A percentile compares a stretch with the other conserved stretches of the same genome.
These are phyloP conservation scores for Stratiolaelaps scimitus DNA, from an alignment of 1,140 invertebrate genomes.

Conservation along the genomic window DNA sequence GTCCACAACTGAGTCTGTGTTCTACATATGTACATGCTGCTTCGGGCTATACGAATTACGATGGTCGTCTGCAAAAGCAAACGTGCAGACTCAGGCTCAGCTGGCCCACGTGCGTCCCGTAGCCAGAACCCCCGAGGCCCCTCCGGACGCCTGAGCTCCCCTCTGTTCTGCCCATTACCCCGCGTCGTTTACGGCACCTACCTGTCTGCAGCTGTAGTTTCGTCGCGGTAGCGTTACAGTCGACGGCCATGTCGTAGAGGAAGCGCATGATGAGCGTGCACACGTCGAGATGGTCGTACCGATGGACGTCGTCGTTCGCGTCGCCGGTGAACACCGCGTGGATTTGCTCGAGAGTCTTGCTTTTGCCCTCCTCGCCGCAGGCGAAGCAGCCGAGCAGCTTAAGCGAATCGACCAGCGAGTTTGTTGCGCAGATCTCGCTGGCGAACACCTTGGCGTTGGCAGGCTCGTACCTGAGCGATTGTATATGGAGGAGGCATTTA, in stretches of 20 bases:
- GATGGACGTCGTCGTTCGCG: slow-evolving; percentile 26
- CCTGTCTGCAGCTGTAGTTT: slow-evolving; percentile 20
- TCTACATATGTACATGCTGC: too few relatives aligned
- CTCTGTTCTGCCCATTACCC: too few relatives aligned
- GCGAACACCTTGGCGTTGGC: slow-evolving; percentile 98
- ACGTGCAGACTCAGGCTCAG: too few relatives aligned
- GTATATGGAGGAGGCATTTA: too few relatives aligned
- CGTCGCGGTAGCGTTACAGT: slow-evolving; percentile 6
- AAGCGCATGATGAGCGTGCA: slow-evolving; percentile 56
- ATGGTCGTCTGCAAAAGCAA: too few relatives aligned
- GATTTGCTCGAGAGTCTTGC: slow-evolving; percentile 32
- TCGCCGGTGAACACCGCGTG: slow-evolving; percentile 30
- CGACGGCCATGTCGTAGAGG: slow-evolving; percentile 78
- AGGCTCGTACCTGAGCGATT: slow-evolving; percentile 64
- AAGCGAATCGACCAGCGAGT: slow-evolving; percentile 70
- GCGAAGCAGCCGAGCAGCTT: slow-evolving; percentile 79
- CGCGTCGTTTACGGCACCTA: background rate
- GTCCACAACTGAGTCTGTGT: too few relatives aligned
- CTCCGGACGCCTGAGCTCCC: too few relatives aligned
- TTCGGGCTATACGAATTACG: too few relatives aligned
- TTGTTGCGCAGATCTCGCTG: slow-evolving; percentile 83
- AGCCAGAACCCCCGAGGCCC: too few relatives aligned
- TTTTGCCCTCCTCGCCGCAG: slow-evolving; percentile 33
- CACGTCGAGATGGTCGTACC: slow-evolving; percentile 50
- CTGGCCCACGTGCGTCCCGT: too few relatives aligned